Base-by-base conservation (phyloP, 2,888 invertebrate species). In the Drosophila diplacantha region DNA sequence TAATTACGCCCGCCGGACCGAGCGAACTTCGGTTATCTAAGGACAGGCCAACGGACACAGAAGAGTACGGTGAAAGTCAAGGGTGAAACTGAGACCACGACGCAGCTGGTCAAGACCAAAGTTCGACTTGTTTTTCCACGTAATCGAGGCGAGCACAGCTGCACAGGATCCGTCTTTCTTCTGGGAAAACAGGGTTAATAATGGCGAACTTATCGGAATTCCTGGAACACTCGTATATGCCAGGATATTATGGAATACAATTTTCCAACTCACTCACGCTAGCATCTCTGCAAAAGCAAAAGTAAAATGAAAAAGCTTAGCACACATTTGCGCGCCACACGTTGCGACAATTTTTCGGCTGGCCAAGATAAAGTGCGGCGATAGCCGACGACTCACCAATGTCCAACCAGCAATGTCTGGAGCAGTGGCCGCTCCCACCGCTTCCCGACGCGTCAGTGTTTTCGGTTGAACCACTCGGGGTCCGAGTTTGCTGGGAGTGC, bases 1-100 rank as follows among this genome's bases (percentile, higher is more conserved):
- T 85, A 85, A 84, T 85, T 84, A 80, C 82, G 68, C 73, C 69
- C 73, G 20, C 68, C 66, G 22, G 35, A 38, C 47, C 32, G 35
- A 47, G 20, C 22, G 35, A 47, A 24, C 20, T 39, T 39, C 39
- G 22, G 47, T 43, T 50, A 44, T 62, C 68, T 46, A 16, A 69
- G 38, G 39, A 44, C 55, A 52, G 56, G 34, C 32, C 41, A 46
- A 60, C 47, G 61, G 44, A 65, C 78, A 77, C 72, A 64, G 54
- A 16, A 35, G 38, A 63, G n/a, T 16, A n/a, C 29, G 26, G 24
- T 46, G 34, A 55, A 56, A 41, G 73, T 75, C 67, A 74, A 41
- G 59, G 31, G 14, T 41, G 49, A 29, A 52, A 46, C 16, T 44
- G 51, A 20, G 38, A 16, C 18, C 35, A 35, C 11, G n/a, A 41